Base-by-base conservation (phyloP, 2,797 vertebrate genomes). In the Phoeniculus purpureus region DNA sequence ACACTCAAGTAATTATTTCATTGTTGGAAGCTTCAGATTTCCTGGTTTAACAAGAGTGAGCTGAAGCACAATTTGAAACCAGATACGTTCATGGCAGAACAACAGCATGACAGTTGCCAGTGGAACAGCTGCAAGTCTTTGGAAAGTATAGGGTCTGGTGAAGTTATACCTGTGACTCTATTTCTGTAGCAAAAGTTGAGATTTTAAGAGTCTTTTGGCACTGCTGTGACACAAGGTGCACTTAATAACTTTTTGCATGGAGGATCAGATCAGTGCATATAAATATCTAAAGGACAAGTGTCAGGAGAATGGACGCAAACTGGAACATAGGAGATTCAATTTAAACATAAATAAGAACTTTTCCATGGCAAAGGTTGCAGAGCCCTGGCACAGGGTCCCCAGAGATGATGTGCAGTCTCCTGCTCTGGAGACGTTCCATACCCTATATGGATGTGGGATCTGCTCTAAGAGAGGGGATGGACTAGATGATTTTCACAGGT, bases 11-110 rank as follows among this genome's bases (percentile, higher is more conserved):
- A 75, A 58, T 94, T 85, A 51, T 37, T 84, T 88, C 17, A 13
- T 32, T 75, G 20, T 61, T 94, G 70, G 72, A 67, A 95, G 26
- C 65, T 79, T 89, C 21, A 17, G 9, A 21, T 81, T 95, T 94
- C 67, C 52, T 71, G 29, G 10, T 93, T 70, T 60, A 89, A 77
- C 73, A 88, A 79, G 83, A 90, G 80, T 51, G n/a, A 87, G 47
- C 34, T 56, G 56, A 59, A 75, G 32, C 20, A 37, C 25, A 64
- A 6, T 56, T 79, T 64, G 65, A 84, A 95, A 82, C 59, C 25
- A 59, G 58, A 80, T 60, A 31, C 16, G 20, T 37, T 62, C 47
- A 0, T 61, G 67, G 51, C 67, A 79, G 58, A 86, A 75, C 70
- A 68, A 56, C 59, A 65, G 22, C 16, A 10, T 52, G 65, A 73